Evolutionary conservation across 2,797 vertebrate species (phyloP).

Genomic region (Valencia hispanica): DNA sequence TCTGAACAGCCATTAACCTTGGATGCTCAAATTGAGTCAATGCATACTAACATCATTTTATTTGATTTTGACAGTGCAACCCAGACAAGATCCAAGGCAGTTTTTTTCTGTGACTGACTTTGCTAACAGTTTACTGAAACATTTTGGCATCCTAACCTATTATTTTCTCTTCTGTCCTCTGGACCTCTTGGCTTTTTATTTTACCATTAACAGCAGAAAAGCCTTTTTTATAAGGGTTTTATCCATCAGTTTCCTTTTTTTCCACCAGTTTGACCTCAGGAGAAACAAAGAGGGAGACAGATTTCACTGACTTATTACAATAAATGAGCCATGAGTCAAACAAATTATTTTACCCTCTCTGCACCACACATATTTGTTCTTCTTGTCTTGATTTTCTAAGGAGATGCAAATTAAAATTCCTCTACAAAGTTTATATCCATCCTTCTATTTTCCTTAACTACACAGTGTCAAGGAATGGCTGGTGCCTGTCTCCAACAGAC

Average conservation of each 20-base stretch:
- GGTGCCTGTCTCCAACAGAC: not conserved
- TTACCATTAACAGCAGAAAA: not conserved
- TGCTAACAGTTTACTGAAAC: conserved; percentile 38
- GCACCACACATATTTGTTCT: not conserved
- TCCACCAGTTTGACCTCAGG: not conserved
- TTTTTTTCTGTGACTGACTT: conserved; percentile 37
- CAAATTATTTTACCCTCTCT: not conserved
- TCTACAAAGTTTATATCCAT: not conserved
- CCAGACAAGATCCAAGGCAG: conserved; percentile 18
- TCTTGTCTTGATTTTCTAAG: not conserved
- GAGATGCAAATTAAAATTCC: not conserved
- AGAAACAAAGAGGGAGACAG: not conserved
- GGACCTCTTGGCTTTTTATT: conserved; percentile 10
- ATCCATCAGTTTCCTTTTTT: not conserved
- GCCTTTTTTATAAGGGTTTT: not conserved
- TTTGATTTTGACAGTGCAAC: conserved; percentile 24
- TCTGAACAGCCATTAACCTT: conserved; percentile 51
- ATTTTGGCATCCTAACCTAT: conserved; percentile 20
- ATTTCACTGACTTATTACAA: not conserved
- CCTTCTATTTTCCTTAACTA: not conserved
- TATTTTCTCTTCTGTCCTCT: conserved; percentile 11
- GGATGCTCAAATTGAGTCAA: conserved; percentile 33
- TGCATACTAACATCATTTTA: conserved; percentile 28
- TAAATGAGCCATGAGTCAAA: conserved; percentile 2
- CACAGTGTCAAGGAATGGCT: not conserved